A percentile compares a stretch with the other conserved stretches of the same genome.
These are phyloP conservation scores for Microctenopoma lineatum DNA, from an alignment of 2,797 vertebrate species.

Conservation along the genomic window DNA sequence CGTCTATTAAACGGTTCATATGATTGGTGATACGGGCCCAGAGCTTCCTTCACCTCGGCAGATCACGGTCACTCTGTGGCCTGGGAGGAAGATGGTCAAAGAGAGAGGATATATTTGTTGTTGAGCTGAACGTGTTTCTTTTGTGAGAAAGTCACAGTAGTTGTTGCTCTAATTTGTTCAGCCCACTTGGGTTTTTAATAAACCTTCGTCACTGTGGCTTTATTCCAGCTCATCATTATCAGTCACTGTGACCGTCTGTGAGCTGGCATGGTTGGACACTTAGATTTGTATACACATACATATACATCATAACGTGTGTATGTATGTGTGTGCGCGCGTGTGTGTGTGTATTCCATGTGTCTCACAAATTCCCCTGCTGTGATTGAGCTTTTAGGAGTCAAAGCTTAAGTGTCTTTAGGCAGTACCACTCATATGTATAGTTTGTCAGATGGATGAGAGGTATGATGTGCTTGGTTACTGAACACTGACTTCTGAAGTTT, in stretches of 20 bases:
- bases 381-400: constrained; percentile 55
- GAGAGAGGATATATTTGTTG: constrained; percentile 23
- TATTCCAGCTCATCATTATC: constrained; percentile 42
- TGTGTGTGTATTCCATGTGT: constrained; percentile 20
- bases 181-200: neutral
- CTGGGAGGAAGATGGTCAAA: constrained; percentile 25
- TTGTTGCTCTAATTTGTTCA: constrained; percentile 46
- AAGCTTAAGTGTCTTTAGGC: constrained; percentile 62
- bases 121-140: constrained; percentile 20
- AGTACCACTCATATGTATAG: constrained; percentile 77
- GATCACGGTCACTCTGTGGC: constrained; percentile 36
- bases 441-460: constrained; percentile 64
- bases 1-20: constrained; percentile 17
- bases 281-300: neutral
- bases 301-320: too few species aligned
- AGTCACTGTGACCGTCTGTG: constrained; percentile 58
- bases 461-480: constrained; percentile 74
- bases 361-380: constrained; percentile 56
- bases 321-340: neutral
- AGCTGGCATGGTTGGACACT: constrained; percentile 23
- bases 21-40: constrained; percentile 17
- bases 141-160: constrained; percentile 18
- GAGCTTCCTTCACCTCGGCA: constrained; percentile 45
- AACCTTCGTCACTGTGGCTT: constrained; percentile 58
- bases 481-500: constrained; percentile 71